Conservation (phyloP, 1,140 invertebrate genomes). For the Belonocnema kinseyi region DNA sequence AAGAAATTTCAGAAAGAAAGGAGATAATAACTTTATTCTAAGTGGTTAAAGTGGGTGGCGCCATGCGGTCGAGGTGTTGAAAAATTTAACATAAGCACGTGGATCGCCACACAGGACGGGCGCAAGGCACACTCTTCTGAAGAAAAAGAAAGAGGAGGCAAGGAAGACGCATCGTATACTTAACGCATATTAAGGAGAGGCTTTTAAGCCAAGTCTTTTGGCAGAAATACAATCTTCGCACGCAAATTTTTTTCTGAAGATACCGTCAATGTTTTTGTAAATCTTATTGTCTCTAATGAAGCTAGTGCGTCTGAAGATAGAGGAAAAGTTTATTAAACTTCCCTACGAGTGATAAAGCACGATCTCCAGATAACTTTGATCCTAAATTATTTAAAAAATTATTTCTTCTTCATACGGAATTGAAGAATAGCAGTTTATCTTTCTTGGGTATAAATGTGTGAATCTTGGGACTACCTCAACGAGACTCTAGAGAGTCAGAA, state of each 20-base stretch:
- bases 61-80: conserved; percentile 50
- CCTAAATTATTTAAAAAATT: not conserved
- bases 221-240: conserved; percentile 51
- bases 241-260: conserved; percentile 49
- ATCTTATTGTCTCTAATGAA: not conserved
- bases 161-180: conserved; percentile 60
- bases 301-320: no score
- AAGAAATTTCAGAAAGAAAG: not conserved
- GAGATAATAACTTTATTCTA: conserved; percentile 16
- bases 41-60: conserved; percentile 35
- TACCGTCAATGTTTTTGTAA: conserved; percentile 33
- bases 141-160: conserved; percentile 55
- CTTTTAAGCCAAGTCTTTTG: conserved; percentile 52
- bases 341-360: not conserved
- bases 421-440: not conserved
- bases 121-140: conserved; percentile 48
- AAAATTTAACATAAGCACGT: conserved; percentile 54
- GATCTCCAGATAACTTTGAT: no score
- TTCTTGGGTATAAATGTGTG: conserved; percentile 31
- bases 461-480: conserved; percentile 66
- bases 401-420: not conserved
- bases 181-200: conserved; percentile 66
- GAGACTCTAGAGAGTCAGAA: conserved; percentile 45
- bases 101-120: conserved; percentile 53
- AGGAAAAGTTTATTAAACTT: not conserved